phyloP scores from a whole-genome alignment of 2,113 vertebrate genomes.

The Pantherophis guttatus region DNA sequence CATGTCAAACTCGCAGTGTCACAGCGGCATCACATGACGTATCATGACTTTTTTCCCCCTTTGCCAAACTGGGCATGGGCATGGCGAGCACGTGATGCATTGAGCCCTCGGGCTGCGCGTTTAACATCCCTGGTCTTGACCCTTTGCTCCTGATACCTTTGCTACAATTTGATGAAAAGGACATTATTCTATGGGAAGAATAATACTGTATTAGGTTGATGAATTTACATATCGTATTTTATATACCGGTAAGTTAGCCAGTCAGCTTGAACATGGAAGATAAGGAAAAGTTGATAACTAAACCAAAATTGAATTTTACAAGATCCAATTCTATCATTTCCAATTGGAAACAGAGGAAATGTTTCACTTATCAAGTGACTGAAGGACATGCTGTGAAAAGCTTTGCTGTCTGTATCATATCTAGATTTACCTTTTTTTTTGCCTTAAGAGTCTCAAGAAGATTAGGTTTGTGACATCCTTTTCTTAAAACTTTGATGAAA shows the following conservation, averaged over 20 bases:
- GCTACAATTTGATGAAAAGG: not conserved
- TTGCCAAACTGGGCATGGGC: too few relatives aligned
- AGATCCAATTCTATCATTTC: not conserved
- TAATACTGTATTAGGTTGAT: not conserved
- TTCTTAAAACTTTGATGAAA: not conserved
- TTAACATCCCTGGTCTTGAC: not conserved
- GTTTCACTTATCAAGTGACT: not conserved
- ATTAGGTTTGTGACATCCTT: not conserved
- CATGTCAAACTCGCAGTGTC: too few relatives aligned
- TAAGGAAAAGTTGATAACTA: not conserved
- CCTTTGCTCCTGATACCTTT: not conserved
- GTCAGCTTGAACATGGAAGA: not conserved
- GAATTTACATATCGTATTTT: not conserved
- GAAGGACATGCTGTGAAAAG: not conserved
- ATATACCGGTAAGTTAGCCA: not conserved
- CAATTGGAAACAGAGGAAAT: not conserved
- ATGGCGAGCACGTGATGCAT: too few relatives aligned
- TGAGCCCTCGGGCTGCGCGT: too few relatives aligned
- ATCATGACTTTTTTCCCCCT: too few relatives aligned
- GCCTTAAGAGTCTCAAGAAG: not conserved
- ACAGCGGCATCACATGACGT: too few relatives aligned
- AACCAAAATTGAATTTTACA: not conserved
- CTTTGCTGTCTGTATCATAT: not conserved
- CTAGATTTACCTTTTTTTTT: not conserved
- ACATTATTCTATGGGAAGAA: not conserved